Base-by-base conservation (phyloP, 2,888 invertebrate genomes). In the Amaurobius ferox region DNA sequence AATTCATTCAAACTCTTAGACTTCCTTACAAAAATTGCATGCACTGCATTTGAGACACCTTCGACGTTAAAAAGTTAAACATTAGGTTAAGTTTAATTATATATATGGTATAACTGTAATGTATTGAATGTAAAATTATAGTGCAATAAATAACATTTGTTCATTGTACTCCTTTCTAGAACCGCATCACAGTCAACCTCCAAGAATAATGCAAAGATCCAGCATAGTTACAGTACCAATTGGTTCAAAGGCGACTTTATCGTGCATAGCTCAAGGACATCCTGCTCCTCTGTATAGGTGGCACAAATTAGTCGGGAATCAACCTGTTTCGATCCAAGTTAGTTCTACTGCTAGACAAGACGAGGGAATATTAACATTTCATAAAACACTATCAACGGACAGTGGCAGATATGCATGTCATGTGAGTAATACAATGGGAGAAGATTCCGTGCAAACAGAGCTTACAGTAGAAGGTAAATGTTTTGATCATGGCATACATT, bases 221-320 rank as follows among this genome's bases (percentile, higher is more conserved):
- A 85, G 81, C 30, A 76, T 80, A 1, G 73, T 88, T 0, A 40
- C 72, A 9, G 86, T 68, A 6, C 66, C 87, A 16, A 62, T 77
- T 3, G 91, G 91, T 26, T 91, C 92, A 68, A 79, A 93, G 90
- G 92, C 94, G 90, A 93, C 93, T 16, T 91, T 95, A 83, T 91
- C 94, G 74, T 95, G 95, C 90, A 94, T 94, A 90, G 94, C 94
- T 68, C 95, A 95, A 91, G 94, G 93, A 5, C 94, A 93, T 93
- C 95, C 95, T 62, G 94, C 95, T 89, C 95, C 95, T 89, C 90
- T 94, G 87, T 94, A 94, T 93, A 94, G 94, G 94, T 95, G 88
- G 88, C 88, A 83, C 70, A 73, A 79, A n/a, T n/a, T 79, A 5
- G 70, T 70, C 3, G 79, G 79, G 7, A 73, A 77, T 30, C 76